Base-by-base conservation (phyloP, 1,140 invertebrate genomes). In the Batillaria attramentaria region DNA sequence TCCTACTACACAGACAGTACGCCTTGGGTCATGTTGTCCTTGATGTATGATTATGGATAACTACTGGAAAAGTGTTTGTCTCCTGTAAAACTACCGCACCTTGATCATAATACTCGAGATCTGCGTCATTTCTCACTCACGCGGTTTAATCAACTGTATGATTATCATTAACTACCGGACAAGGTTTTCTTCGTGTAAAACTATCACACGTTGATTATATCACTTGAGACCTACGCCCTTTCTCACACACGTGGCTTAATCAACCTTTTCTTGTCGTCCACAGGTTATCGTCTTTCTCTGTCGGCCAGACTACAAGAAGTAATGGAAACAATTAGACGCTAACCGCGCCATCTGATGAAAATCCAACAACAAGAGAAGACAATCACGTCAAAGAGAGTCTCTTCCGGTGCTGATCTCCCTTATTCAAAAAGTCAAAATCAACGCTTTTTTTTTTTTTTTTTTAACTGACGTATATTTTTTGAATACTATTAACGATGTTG, bases 251-350 rank as follows among this genome's bases (percentile, higher is more conserved):
- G n/a, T n/a, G n/a, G n/a, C n/a, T n/a, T n/a, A n/a, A n/a, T n/a
- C n/a, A n/a, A n/a, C n/a, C n/a, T n/a, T n/a, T n/a, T n/a, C n/a
- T n/a, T n/a, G n/a, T n/a, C n/a, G n/a, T n/a, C n/a, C n/a, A 8
- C n/a, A 50, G 43, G 41, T 62, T 5, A 75, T 57, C 54, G 73
- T 75, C 37, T 75, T 62, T 37, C 54, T 60, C 8, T 60, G 68
- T 18, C 24, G 46, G 4, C 50, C 50, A 13, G 28, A 78, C 42
- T 42, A 41, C 43, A 43, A 62, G 39, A n/a, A 50, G 43, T n/a
- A n/a, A n/a, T n/a, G n/a, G n/a, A n/a, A n/a, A n/a, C n/a, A n/a
- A n/a, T n/a, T n/a, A n/a, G n/a, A n/a, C n/a, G n/a, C n/a, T 46
- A 1, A 46, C 10, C 35, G 28, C 3, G 37, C 33, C 16, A 3